A percentile compares a stretch with the other conserved stretches of the same genome.
These are phyloP conservation scores for Podabrus alpinus DNA, from an alignment of 2,888 invertebrate genomes.

Conservation along the genomic window DNA sequence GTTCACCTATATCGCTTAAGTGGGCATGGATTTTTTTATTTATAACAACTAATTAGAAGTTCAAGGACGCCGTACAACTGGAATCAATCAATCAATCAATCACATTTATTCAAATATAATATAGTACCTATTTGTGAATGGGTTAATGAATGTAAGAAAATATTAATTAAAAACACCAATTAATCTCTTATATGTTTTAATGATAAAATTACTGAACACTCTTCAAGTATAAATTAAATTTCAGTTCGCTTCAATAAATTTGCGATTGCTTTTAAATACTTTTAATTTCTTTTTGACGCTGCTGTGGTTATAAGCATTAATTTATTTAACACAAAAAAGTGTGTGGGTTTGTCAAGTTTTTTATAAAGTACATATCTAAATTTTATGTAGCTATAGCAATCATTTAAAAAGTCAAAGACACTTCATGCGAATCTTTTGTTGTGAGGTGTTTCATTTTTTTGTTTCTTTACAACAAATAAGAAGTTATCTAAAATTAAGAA, in stretches of 20 bases:
- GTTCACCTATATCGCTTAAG: background rate
- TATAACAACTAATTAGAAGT: background rate
- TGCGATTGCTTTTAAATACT: background rate
- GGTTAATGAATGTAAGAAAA: background rate
- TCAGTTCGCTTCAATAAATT: background rate
- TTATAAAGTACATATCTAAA: conserved; percentile 4
- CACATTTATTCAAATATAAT: background rate
- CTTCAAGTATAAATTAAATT: background rate
- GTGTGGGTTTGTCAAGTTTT: conserved; percentile 20
- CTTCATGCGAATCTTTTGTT: background rate
- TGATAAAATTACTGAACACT: background rate
- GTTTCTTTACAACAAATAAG: background rate
- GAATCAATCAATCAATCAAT: background rate
- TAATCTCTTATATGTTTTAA: background rate
- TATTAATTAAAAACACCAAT: background rate
- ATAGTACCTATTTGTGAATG: background rate
- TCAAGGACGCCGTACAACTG: background rate
- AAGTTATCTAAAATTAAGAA: background rate
- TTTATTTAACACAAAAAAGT: conserved; percentile 3
- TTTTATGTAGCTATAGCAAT: conserved; percentile 13
- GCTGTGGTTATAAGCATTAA: background rate
- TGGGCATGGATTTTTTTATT: background rate
- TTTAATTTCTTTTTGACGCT: background rate
- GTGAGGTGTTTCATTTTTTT: background rate
- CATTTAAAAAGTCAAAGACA: conserved; percentile 16